phyloP scores from a whole-genome alignment of 1,140 invertebrate species.

The Halyomorpha halys region DNA sequence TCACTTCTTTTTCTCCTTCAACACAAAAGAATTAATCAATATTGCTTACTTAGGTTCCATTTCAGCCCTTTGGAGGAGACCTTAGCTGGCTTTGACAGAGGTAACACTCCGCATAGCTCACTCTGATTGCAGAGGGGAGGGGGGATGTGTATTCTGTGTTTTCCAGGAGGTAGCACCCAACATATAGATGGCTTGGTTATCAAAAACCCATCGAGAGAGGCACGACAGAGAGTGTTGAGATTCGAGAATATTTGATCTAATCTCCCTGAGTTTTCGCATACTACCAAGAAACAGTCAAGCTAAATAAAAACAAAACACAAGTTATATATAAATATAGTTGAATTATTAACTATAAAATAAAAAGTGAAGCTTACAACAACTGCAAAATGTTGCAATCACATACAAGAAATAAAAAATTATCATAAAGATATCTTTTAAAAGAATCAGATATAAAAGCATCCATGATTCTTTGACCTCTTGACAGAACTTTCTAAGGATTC shows the following conservation, averaged over 20 bases:
- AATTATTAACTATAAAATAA: too few relatives aligned
- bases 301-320: conserved; percentile 20
- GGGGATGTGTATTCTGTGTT: conserved; percentile 54
- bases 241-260: conserved; percentile 72
- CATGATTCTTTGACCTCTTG: too few relatives aligned
- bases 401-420: too few relatives aligned
- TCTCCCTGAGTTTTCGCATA: conserved; percentile 59
- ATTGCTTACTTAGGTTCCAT: conserved; percentile 65
- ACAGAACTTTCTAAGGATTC: too few relatives aligned
- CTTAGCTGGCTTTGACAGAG: conserved; percentile 43
- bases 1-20: too few relatives aligned
- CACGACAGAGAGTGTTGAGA: conserved; percentile 51
- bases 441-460: too few relatives aligned
- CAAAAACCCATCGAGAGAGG: conserved; percentile 43
- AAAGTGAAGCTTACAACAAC: too few relatives aligned
- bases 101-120: conserved; percentile 62
- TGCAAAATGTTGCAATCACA: too few relatives aligned
- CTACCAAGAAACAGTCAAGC: conserved; percentile 36
- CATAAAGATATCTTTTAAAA: too few relatives aligned
- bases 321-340: too few relatives aligned
- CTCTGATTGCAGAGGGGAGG: conserved; percentile 39
- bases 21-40: too few relatives aligned
- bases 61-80: conserved; percentile 66
- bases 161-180: conserved; percentile 54
- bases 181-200: conserved; percentile 52